Evolutionary conservation across 2,888 invertebrate species (phyloP).

Genomic region (Sphecodes monilicornis): DNA sequence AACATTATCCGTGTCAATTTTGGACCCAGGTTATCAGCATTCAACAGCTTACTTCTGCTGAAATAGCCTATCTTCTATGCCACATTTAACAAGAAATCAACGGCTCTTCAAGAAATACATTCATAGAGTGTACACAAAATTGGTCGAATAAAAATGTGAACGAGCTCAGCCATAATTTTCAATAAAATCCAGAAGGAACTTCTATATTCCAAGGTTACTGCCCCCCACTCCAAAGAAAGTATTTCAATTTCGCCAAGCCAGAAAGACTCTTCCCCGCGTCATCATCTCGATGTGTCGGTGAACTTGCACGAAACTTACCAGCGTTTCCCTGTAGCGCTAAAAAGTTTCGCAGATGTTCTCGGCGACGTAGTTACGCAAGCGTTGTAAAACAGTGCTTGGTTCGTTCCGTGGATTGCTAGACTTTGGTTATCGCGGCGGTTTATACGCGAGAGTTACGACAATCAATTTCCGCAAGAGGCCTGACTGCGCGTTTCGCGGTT

Average conservation of each 20-base stretch:
- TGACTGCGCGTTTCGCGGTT: slow-evolving; percentile 38
- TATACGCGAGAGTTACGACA: slow-evolving; percentile 60
- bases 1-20: no score
- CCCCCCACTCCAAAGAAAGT: not conserved
- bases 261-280: not conserved
- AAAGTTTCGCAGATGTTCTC: slow-evolving; percentile 3
- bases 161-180: not conserved
- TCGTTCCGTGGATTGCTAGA: not conserved
- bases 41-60: no score
- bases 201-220: not conserved
- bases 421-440: slow-evolving; percentile 47
- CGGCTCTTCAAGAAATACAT: not conserved
- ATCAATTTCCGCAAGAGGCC: slow-evolving; percentile 67
- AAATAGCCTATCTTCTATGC: no score
- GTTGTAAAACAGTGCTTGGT: not conserved
- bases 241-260: not conserved
- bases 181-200: not conserved
- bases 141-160: not conserved
- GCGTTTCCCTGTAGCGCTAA: not conserved
- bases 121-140: not conserved
- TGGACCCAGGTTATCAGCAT: no score
- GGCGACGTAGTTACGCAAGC: not conserved
- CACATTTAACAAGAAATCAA: no score
- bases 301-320: not conserved
- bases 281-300: not conserved